Evolutionary conservation across 2,888 invertebrate genomes (phyloP).

Genomic region (Caenorhabditis imperialis): DNA sequence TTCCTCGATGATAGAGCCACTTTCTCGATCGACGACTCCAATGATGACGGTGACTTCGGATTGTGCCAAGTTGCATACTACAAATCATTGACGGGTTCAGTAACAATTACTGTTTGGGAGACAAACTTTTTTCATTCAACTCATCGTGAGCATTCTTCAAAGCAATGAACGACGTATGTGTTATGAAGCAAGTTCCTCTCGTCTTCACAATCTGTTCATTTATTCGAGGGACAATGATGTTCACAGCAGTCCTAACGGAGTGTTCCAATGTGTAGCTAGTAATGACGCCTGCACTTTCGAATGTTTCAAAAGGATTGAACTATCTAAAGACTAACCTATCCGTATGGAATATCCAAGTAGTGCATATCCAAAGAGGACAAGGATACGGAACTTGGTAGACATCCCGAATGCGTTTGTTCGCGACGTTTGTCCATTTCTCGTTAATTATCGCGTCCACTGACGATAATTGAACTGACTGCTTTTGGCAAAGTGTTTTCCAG

Average conservation of each 20-base stretch:
- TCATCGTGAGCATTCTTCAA: conserved; percentile 28
- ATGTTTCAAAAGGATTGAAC: not conserved
- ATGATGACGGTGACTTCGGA: conserved; percentile 62
- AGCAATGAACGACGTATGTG: conserved; percentile 30
- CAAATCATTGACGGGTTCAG: conserved; percentile 7
- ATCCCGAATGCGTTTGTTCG: conserved; percentile 29
- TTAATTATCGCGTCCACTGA: conserved; percentile 24
- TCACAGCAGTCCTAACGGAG: conserved; percentile 42
- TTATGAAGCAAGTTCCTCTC: conserved; percentile 28
- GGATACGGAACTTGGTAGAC: conserved; percentile 12
- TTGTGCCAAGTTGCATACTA: conserved; percentile 56
- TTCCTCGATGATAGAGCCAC: conserved; percentile 62
- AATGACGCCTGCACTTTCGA: conserved; percentile 28
- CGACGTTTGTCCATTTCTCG: conserved; percentile 12
- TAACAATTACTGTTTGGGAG: no score
- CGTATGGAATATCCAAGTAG: conserved; percentile 8
- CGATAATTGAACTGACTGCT: conserved; percentile 44
- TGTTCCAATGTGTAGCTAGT: conserved; percentile 32
- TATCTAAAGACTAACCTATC: conserved; percentile 12
- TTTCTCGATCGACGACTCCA: conserved; percentile 61
- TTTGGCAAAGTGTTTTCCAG: conserved; percentile 19
- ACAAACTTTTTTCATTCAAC: conserved; percentile 42
- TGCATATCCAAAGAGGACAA: conserved; percentile 5
- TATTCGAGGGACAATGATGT: conserved; percentile 48
- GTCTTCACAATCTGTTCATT: conserved; percentile 49